Percentiles rank a stretch among this genome's conserved stretches.
Conservation (phyloP, 2,888 invertebrate genomes). For the Idaea biselata region DNA sequence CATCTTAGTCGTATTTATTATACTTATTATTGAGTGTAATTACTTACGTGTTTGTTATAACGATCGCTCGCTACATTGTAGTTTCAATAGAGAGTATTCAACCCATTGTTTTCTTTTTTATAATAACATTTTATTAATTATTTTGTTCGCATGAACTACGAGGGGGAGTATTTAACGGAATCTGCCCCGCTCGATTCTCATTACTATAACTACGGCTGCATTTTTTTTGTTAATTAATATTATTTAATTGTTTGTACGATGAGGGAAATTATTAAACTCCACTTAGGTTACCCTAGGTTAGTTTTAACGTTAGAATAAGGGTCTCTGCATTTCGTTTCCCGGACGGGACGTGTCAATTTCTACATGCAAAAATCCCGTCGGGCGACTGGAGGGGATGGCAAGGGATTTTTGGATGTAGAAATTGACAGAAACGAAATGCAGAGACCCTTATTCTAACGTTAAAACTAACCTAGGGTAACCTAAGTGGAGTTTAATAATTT, state of each 20-base stretch:
- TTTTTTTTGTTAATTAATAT: neutral
- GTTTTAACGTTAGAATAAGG: too few relatives aligned
- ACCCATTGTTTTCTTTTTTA: conserved; percentile 4
- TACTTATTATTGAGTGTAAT: neutral
- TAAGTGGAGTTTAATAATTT: neutral
- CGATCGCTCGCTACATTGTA: neutral
- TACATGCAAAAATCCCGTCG: too few relatives aligned
- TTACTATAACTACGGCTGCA: neutral
- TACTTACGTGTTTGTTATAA: neutral
- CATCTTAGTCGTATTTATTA: neutral
- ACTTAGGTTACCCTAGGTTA: too few relatives aligned
- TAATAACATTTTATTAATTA: conserved; percentile 4
- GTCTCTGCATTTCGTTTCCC: too few relatives aligned
- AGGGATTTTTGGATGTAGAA: too few relatives aligned
- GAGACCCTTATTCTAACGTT: too few relatives aligned
- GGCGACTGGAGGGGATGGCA: too few relatives aligned
- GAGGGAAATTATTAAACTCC: neutral
- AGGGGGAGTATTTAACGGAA: neutral
- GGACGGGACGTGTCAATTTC: too few relatives aligned
- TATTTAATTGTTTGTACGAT: neutral
- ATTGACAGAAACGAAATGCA: too few relatives aligned
- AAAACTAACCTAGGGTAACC: too few relatives aligned
- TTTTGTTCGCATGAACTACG: neutral
- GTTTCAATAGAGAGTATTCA: conserved; percentile 9
- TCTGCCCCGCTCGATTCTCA: neutral